Conservation (phyloP, 2,888 invertebrate genomes). For the Trichacis sp. region DNA sequence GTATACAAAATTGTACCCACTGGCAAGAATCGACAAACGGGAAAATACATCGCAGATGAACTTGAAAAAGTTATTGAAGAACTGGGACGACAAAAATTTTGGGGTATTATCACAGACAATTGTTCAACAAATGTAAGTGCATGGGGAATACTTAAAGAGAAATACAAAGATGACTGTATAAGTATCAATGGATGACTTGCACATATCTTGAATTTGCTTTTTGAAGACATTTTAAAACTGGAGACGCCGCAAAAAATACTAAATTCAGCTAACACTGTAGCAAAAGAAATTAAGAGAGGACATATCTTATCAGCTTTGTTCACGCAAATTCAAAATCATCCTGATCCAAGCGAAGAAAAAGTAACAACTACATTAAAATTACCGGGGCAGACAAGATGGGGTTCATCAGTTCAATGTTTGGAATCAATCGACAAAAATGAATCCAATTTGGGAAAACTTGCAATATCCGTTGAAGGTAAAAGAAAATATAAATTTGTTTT, state of each 20-base stretch:
- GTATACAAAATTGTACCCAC: slow-evolving; percentile 9
- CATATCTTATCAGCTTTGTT: background rate
- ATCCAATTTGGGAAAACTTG: too few species aligned
- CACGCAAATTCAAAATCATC: too few species aligned
- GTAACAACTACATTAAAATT: too few species aligned
- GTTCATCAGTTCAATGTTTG: too few species aligned
- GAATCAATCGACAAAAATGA: too few species aligned
- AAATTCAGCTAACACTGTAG: background rate
- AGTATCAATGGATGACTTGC: slow-evolving; percentile 11
- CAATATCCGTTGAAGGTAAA: too few species aligned
- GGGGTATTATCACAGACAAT: slow-evolving; percentile 20
- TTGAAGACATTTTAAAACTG: slow-evolving; percentile 3
- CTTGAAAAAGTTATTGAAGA: slow-evolving; percentile 14
- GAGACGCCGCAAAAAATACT: background rate
- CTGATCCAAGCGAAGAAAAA: too few species aligned
- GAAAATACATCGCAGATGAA: slow-evolving; percentile 5
- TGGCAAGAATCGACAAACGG: slow-evolving; percentile 6
- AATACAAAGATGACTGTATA: slow-evolving; percentile 5
- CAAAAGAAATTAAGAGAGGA: background rate
- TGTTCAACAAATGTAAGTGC: slow-evolving; percentile 12
- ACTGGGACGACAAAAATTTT: slow-evolving; percentile 7
- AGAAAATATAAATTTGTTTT: too few species aligned
- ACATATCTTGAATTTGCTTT: slow-evolving; percentile 12
- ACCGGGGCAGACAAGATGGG: too few species aligned
- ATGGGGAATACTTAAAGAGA: slow-evolving; percentile 8